Base-by-base conservation (phyloP, 2,797 vertebrate species). In the Sphaeramia orbicularis region DNA sequence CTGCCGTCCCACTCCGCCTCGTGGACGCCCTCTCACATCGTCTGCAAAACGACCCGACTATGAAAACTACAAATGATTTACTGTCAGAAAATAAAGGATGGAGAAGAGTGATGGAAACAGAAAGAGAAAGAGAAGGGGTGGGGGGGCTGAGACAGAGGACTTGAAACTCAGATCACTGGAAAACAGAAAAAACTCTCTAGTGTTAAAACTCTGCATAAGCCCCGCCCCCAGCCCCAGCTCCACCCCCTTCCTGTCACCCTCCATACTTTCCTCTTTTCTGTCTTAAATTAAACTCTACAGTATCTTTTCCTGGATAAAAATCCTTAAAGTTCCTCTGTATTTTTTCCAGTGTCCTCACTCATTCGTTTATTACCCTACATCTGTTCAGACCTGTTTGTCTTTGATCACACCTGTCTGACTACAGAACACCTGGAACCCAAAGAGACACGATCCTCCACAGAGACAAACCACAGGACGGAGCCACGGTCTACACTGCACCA, bases 21-120 rank as follows among this genome's bases (percentile, higher is more conserved):
- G 24, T 42, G 43, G 53, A 49, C 43, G 44, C 36, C 45, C 10
- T 65, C 21, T n/a, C 38, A 32, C 35, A 65, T 40, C 21, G 11
- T 51, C 54, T 62, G 60, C 19, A 53, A 50, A 57, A 36, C 36
- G 43, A 68, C 55, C 76, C 52, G 56, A 62, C 36, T 61, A 71
- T 27, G 27, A 62, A 58, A 72, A 72, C 68, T 64, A 40, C 32
- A 47, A 44, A 58, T 52, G 65, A 74, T 45, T 70, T 62, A 42
- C 57, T 67, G 63, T 62, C 50, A 13, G 41, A 58, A 51, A 54
- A 2, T 1, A 38, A 24, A 10, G 15, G 21, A 16, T 51, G 60
- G 56, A 7, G 19, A 65, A 59, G 11, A 14, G 37, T 55, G 60
- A 45, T 48, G 8, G 53, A 52, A n/a, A n/a, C n/a, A n/a, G n/a